Percentiles rank a stretch among this genome's conserved stretches.
These are phyloP conservation scores for Nerophis ophidion DNA, from an alignment of 2,113 vertebrate genomes.

Conservation along the genomic window DNA sequence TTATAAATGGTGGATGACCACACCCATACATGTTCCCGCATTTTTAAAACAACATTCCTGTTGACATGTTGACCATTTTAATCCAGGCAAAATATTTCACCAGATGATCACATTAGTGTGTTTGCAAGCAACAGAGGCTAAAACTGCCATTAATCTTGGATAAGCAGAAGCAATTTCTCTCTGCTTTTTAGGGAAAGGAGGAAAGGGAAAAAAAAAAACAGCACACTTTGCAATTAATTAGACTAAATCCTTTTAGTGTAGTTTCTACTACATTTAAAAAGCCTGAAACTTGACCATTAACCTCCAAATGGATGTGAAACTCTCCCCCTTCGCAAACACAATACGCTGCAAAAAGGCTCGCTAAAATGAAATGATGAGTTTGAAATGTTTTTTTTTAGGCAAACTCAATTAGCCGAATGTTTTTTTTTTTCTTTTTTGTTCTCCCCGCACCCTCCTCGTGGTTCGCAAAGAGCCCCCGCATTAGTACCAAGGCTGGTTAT, in stretches of 20 bases:
- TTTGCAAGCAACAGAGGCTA: slow-evolving; percentile 30
- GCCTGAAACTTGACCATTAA: slow-evolving; percentile 79
- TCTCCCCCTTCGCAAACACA: slow-evolving; percentile 58
- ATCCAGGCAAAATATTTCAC: slow-evolving; percentile 39
- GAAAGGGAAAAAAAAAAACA: slow-evolving; percentile 28
- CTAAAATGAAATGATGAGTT: slow-evolving; percentile 81
- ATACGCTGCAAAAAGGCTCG: slow-evolving; percentile 66
- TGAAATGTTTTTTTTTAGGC: slow-evolving; percentile 73
- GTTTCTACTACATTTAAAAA: slow-evolving; percentile 75
- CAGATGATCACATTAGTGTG: slow-evolving; percentile 31
- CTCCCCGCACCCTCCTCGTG: slow-evolving; percentile 30
- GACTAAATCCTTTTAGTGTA: slow-evolving; percentile 71
- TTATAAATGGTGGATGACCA: no score
- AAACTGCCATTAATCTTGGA: slow-evolving; percentile 48
- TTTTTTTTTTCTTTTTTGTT: slow-evolving; percentile 38
- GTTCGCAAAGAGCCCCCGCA: slow-evolving; percentile 72
- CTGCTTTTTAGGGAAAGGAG: slow-evolving; percentile 30
- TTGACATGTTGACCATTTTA: slow-evolving; percentile 42
- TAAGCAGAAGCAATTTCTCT: slow-evolving; percentile 35
- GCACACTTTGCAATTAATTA: slow-evolving; percentile 73
- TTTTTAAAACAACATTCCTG: not conserved
- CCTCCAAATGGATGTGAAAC: slow-evolving; percentile 75
- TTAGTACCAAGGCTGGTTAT: slow-evolving; percentile 76
- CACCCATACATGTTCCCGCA: not conserved
- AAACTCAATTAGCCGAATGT: slow-evolving; percentile 74